Evolutionary conservation across 2,797 vertebrate species (phyloP).

Genomic region (Sphaeramia orbicularis): DNA sequence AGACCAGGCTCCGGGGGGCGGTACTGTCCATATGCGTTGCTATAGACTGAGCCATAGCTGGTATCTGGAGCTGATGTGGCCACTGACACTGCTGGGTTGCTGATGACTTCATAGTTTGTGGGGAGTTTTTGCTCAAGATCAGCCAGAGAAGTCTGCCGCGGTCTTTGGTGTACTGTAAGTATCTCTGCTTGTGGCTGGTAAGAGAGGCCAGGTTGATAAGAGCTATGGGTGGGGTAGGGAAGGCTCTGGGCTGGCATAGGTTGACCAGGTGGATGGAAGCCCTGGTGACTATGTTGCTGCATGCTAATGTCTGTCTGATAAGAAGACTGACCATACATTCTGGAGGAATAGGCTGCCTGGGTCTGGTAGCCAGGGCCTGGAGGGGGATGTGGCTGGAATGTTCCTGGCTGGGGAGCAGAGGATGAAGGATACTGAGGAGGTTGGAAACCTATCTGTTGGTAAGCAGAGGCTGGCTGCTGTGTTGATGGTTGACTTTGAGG

Average conservation of each 20-base stretch:
- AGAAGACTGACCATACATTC: constrained; percentile 83
- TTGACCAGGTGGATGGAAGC: constrained; percentile 87
- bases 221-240: constrained; percentile 85
- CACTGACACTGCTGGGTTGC: constrained; percentile 87
- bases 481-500: constrained; percentile 86
- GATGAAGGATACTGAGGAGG: constrained; percentile 87
- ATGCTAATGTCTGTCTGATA: constrained; percentile 90
- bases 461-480: constrained; percentile 83
- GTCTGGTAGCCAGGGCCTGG: constrained; percentile 89
- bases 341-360: constrained; percentile 86
- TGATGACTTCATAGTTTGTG: constrained; percentile 96
- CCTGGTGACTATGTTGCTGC: constrained; percentile 87
- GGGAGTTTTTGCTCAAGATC: constrained; percentile 97
- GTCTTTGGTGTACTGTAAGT: constrained; percentile 90
- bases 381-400: constrained; percentile 90
- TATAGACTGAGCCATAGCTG: constrained; percentile 85
- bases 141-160: constrained; percentile 93
- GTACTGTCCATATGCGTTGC: constrained; percentile 90
- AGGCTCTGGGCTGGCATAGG: constrained; percentile 88
- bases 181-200: constrained; percentile 90
- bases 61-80: constrained; percentile 88
- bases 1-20: constrained; percentile 86
- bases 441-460: constrained; percentile 90
- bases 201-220: constrained; percentile 83
- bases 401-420: constrained; percentile 90